Evolutionary conservation across 2,797 vertebrate genomes (phyloP), one percentile per base, ranked within the genome.

Genomic region (Gephyroberyx darwinii): DNA sequence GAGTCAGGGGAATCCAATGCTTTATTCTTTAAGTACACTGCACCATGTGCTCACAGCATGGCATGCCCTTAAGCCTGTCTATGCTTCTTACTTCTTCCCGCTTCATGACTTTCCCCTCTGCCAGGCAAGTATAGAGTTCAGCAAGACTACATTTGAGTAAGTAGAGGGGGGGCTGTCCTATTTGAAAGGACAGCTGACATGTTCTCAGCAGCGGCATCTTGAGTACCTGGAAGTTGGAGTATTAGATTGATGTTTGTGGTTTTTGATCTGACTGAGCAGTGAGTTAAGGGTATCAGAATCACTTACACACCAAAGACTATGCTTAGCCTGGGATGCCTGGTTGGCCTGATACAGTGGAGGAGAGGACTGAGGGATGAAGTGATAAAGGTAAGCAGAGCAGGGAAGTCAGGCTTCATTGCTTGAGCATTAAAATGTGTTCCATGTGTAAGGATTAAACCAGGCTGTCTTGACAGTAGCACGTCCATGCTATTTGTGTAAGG

Each of bases 251-350:
- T 41, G 56, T 19, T 6, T 17, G 43, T 22, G 48, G 64, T 82
- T 77, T 59, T 80, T 72, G 54, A 68, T 85, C 52, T 78, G 78
- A 84, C 67, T 75, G 65, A 78, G 73, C 61, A 16, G 26, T 74
- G 80, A 86, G 76, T 82, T 82, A 84, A 75, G 84, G 68, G 75
- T 84, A 77, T 84, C 59, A 66, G 31, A 82, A 72, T 80, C 67
- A 70, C 51, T 69, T 73, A 20, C 33, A 13, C 45, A 56, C 30
- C 39, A 66, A 70, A 81, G 71, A 65, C 54, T 16, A 26, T 68
- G 47, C 26, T 57, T 16, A 61, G 54, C 20, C 17, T 41, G 13
- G 51, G 26, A 71, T 69, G 61, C 69, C 68, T 80, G 16, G 22
- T 57, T 26, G 9, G 5, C 48, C 20, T 62, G 16, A 60, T 31